phyloP scores from a whole-genome alignment of 2,113 vertebrate genomes.

The Galbula dea region DNA sequence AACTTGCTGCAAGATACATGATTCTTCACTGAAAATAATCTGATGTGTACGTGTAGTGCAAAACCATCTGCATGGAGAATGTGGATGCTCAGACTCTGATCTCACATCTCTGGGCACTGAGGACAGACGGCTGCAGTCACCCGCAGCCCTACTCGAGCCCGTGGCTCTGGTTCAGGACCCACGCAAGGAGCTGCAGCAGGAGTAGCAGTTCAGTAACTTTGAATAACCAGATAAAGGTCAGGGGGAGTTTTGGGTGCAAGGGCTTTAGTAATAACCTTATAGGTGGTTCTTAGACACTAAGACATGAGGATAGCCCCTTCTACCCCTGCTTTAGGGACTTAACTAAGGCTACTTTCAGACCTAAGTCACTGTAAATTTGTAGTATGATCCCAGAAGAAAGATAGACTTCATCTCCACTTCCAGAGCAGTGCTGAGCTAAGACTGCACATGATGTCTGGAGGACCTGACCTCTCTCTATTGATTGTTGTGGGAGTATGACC shows the following conservation, averaged over 20 bases:
- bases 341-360: background rate
- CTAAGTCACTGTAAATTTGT: background rate
- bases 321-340: background rate
- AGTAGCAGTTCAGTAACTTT: background rate
- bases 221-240: background rate
- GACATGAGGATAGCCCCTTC: background rate
- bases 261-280: background rate
- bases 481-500: background rate
- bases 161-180: background rate
- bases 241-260: background rate
- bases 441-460: rapidly evolving
- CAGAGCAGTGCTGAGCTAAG: background rate
- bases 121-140: conserved; percentile 24
- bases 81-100: conserved; percentile 54
- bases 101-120: conserved; percentile 44
- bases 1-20: background rate
- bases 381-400: background rate
- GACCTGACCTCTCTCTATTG: background rate
- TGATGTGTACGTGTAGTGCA: background rate
- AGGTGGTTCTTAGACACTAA: background rate
- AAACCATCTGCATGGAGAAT: background rate
- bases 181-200: background rate
- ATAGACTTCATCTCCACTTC: background rate
- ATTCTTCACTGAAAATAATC: background rate
- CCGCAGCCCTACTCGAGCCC: background rate